Conservation (phyloP, 2,113 vertebrate genomes). For the Cranoglanis bouderius region DNA sequence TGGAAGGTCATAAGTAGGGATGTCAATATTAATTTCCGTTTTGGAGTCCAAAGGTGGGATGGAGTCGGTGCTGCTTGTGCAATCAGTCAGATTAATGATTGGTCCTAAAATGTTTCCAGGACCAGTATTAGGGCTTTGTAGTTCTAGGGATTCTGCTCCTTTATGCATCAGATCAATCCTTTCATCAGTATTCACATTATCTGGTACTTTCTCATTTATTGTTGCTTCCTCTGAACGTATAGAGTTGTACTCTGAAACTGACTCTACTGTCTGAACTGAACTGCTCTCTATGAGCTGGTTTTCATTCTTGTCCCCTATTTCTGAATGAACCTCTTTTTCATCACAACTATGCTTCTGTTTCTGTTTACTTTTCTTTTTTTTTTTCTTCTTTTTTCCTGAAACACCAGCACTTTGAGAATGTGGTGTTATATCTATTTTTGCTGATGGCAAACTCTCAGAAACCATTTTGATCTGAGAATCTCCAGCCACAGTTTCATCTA, state of each 20-base stretch:
- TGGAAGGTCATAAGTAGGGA: background rate
- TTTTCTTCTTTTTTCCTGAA: conserved; percentile 73
- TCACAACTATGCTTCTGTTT: conserved; percentile 58
- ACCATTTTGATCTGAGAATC: conserved; percentile 25
- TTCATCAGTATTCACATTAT: background rate
- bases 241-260: background rate
- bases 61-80: background rate
- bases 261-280: conserved; percentile 11
- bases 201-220: conserved; percentile 4
- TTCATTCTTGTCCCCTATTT: background rate
- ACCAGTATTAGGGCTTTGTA: background rate
- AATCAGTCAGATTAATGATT: background rate
- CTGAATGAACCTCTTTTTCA: conserved; percentile 16
- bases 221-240: background rate
- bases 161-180: background rate
- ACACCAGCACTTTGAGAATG: conserved; percentile 46
- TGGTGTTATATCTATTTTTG: conserved; percentile 37
- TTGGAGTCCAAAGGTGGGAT: background rate
- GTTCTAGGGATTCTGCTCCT: background rate
- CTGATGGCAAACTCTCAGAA: conserved; percentile 22
- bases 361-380: conserved; percentile 69
- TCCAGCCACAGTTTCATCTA: conserved; percentile 1
- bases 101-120: background rate
- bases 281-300: conserved; percentile 6
- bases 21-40: background rate